Base-by-base conservation (phyloP, 35 echinoderm and acorn worm species). In the Antedon bifida region DNA sequence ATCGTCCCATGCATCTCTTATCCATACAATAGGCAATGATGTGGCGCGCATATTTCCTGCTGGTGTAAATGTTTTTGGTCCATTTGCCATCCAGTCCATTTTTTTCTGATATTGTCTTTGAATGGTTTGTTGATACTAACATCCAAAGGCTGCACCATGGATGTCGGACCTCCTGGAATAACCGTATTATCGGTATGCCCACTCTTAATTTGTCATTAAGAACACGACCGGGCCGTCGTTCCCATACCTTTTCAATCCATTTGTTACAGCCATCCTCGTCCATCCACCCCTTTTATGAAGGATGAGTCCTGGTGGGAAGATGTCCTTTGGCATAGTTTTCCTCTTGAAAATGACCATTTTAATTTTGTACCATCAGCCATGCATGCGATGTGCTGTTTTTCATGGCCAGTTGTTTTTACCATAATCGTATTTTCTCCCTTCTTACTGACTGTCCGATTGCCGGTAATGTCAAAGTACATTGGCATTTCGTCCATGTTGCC, bases 141-240 rank as follows among this genome's bases (percentile, higher is more conserved):
- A 46, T 84, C 82, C 3, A 84, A 51, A 1, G 82, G 82, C 44
- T 84, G 51, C 5, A 84, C 12, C 0, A 84, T 74, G 1, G 82
- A 74, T 31, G 82, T 84, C 80, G 44, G 16, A 4, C 80, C 89
- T 5, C 79, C 89, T 13, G 79, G 83, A 32, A 90, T 90, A 0
- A 86, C 77, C 0, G 75, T 84, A 9, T 82, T 17, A 32, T 76
- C 29, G 0, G 64, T 76, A 12, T 85, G n/a, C n/a, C n/a, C n/a
- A n/a, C n/a, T n/a, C n/a, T 74, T 0, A 73, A 29, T 0, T 5
- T 84, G 51, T 85, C 76, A 1, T 77, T 36, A 16, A 85, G 76
- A 29, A 85, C 75, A 23, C 31, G 30, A 42, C 36, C n/a, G 19
- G 74, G 83, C 38, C 38, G 38, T 4, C 38, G 38, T 7, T 42